These are phyloP conservation scores for Periophthalmus modestus DNA, from an alignment of 2,113 vertebrate genomes.

Conservation along the genomic window DNA sequence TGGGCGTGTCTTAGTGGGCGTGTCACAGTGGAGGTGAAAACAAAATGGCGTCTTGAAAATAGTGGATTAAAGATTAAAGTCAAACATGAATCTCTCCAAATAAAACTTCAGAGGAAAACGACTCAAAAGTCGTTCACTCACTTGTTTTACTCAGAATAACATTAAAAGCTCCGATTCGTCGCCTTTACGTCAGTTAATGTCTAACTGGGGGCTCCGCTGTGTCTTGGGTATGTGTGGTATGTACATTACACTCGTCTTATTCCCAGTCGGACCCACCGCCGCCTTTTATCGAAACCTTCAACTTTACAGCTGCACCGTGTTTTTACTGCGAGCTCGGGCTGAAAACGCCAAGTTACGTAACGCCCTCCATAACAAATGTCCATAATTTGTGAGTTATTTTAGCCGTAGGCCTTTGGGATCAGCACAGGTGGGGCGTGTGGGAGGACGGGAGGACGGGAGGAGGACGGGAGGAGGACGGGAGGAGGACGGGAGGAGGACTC, in stretches of 20 bases:
- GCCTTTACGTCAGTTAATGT: background rate
- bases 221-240: constrained; percentile 18
- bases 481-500: constrained; percentile 16
- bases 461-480: constrained; percentile 30
- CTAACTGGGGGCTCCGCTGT: background rate
- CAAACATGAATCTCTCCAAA: too few relatives aligned
- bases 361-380: constrained; percentile 23
- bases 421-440: constrained; percentile 49
- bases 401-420: constrained; percentile 21
- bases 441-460: constrained; percentile 41
- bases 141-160: background rate
- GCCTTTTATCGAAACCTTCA: constrained; percentile 17
- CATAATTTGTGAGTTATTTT: constrained; percentile 27
- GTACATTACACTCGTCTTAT: background rate
- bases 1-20: too few relatives aligned
- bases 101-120: too few relatives aligned
- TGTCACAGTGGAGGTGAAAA: too few relatives aligned
- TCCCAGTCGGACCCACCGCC: background rate
- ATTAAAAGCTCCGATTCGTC: background rate
- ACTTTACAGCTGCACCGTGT: constrained; percentile 19
- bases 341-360: background rate
- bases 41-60: too few relatives aligned
- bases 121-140: too few relatives aligned
- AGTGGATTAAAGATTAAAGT: too few relatives aligned
- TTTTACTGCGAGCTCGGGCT: background rate